These are phyloP conservation scores for Solea senegalensis DNA, from an alignment of 2,113 vertebrate genomes.

Conservation along the genomic window DNA sequence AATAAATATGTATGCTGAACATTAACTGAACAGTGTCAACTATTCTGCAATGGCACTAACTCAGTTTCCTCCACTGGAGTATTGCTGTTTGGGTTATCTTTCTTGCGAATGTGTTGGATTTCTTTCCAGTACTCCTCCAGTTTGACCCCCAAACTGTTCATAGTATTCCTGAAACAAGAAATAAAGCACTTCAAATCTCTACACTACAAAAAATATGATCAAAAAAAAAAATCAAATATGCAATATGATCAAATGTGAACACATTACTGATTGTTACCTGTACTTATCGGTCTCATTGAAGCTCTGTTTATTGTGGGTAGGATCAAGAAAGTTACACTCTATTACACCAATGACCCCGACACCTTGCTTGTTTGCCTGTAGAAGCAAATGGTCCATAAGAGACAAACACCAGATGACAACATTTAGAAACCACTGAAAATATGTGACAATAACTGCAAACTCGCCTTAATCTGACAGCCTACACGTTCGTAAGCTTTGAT, in stretches of 20 bases:
- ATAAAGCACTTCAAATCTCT: conserved; percentile 2
- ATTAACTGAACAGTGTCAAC: background rate
- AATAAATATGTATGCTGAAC: background rate
- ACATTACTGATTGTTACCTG: conserved; percentile 79
- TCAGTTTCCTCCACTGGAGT: conserved; percentile 86
- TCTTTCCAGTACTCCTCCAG: conserved; percentile 96
- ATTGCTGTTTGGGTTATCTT: conserved; percentile 75
- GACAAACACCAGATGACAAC: background rate
- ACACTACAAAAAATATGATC: background rate
- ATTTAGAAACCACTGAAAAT: background rate
- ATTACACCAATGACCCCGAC: conserved; percentile 94
- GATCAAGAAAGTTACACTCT: conserved; percentile 93
- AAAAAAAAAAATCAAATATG: background rate
- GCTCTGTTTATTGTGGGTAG: conserved; percentile 98
- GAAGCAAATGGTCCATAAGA: background rate
- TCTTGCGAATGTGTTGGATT: conserved; percentile 81
- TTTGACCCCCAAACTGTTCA: conserved; percentile 86
- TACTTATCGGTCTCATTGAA: conserved; percentile 95
- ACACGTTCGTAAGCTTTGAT: conserved; percentile 96
- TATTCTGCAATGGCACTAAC: conserved; percentile 78
- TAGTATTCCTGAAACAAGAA: conserved; percentile 83
- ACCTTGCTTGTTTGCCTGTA: conserved; percentile 89
- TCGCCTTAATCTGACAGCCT: conserved; percentile 92
- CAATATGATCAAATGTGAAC: background rate
- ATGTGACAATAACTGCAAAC: conserved; percentile 21